Conservation (phyloP, 2,113 vertebrate species). For the Coreoperca whiteheadi region DNA sequence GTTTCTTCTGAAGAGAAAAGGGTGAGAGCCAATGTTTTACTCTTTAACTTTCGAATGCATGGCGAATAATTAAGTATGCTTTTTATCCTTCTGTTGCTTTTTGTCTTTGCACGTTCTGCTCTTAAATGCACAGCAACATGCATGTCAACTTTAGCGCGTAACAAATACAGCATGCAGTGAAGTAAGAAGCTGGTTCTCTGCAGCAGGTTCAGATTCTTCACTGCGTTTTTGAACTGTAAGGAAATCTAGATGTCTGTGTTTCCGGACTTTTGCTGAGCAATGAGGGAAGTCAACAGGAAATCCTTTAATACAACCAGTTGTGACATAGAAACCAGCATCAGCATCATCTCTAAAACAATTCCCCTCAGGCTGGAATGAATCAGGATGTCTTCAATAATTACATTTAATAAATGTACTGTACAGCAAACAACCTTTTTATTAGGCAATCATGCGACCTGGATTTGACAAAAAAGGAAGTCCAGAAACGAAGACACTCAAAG, state of each 20-base stretch:
- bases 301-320: constrained; percentile 21
- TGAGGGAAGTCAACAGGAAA: constrained; percentile 68
- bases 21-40: constrained; percentile 60
- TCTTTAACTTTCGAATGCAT: constrained; percentile 25
- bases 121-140: not conserved
- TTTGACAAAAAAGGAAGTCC: not conserved
- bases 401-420: not conserved
- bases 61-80: constrained; percentile 1
- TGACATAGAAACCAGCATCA: not conserved
- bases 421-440: not conserved
- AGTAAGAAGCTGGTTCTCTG: not conserved
- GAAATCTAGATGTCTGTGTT: constrained; percentile 37
- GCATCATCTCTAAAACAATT: not conserved
- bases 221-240: not conserved
- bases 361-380: not conserved
- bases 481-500: no score
- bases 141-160: not conserved
- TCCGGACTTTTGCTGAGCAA: constrained; percentile 35
- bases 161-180: not conserved
- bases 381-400: not conserved
- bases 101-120: constrained; percentile 5
- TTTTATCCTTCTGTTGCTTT: not conserved
- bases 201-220: constrained; percentile 5
- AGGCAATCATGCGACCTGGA: not conserved
- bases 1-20: constrained; percentile 62